These are phyloP conservation scores for Anolis sagrei DNA, from an alignment of 2,113 vertebrate species.

Conservation along the genomic window DNA sequence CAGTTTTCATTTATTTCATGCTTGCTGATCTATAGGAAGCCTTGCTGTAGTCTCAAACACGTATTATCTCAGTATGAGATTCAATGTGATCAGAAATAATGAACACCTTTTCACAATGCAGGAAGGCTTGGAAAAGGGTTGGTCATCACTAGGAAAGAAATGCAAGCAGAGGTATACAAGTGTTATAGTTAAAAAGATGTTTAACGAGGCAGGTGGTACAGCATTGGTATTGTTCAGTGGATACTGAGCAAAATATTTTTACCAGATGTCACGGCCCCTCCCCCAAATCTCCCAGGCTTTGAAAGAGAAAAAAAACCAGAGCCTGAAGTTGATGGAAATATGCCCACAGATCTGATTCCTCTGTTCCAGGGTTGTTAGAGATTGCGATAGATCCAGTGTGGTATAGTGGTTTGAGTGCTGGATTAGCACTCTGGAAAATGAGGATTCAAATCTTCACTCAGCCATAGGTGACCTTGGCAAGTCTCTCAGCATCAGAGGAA, in stretches of 20 bases:
- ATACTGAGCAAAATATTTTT: not conserved
- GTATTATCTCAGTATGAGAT: slow-evolving; percentile 46
- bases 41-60: slow-evolving; percentile 36
- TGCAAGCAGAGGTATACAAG: not conserved
- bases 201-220: not conserved
- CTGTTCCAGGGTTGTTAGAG: not conserved
- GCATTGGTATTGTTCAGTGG: not conserved
- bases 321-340: not conserved
- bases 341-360: not conserved
- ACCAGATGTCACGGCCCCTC: not conserved
- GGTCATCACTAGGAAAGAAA: not conserved
- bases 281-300: not conserved
- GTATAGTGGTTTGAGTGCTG: no score
- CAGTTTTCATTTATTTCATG: slow-evolving; percentile 36
- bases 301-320: not conserved
- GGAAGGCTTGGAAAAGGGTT: not conserved
- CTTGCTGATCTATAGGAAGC: not conserved
- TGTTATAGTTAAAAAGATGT: not conserved
- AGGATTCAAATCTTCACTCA: no score
- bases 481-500: no score
- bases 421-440: no score
- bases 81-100: slow-evolving; percentile 27
- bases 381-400: not conserved
- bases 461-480: no score
- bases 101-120: not conserved